Evolutionary conservation across 2,113 vertebrate genomes (phyloP).

Genomic region (Trichechus manatus): DNA sequence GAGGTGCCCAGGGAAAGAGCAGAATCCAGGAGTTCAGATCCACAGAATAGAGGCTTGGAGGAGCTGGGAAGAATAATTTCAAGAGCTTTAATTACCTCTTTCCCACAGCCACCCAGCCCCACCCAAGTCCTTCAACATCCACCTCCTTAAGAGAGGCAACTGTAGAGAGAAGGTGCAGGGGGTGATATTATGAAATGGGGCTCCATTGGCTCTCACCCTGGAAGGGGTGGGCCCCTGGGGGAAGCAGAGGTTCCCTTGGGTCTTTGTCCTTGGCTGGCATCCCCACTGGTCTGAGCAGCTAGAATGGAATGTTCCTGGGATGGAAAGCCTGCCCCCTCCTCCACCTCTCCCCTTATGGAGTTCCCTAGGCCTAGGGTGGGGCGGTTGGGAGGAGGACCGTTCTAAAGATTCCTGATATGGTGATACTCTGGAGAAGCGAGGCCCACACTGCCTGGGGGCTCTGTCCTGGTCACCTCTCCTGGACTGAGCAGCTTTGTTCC

Average conservation of each 20-base stretch:
- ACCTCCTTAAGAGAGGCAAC: background rate
- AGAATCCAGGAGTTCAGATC: constrained; percentile 68
- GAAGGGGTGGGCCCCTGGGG: background rate
- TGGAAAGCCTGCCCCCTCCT: constrained; percentile 66
- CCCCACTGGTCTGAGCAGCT: constrained; percentile 73
- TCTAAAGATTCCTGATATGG: constrained; percentile 77
- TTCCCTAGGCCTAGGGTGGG: background rate
- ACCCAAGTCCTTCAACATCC: constrained; percentile 10
- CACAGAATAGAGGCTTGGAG: constrained; percentile 21
- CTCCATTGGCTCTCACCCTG: background rate
- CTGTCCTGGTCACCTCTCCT: background rate
- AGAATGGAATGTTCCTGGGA: constrained; percentile 84
- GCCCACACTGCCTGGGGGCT: background rate
- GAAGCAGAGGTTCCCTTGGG: constrained; percentile 56
- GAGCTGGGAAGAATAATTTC: constrained; percentile 73
- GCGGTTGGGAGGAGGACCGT: background rate
- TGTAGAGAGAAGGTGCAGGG: background rate
- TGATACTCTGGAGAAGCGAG: constrained; percentile 40
- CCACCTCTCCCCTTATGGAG: constrained; percentile 69
- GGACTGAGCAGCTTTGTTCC: background rate
- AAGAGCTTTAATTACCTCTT: constrained; percentile 67
- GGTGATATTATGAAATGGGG: background rate
- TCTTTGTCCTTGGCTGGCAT: constrained; percentile 77
- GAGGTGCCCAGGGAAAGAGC: constrained; percentile 37
- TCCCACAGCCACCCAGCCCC: constrained; percentile 49